Conservation (phyloP, 2,797 vertebrate species). For the Bradypodion ventrale region DNA sequence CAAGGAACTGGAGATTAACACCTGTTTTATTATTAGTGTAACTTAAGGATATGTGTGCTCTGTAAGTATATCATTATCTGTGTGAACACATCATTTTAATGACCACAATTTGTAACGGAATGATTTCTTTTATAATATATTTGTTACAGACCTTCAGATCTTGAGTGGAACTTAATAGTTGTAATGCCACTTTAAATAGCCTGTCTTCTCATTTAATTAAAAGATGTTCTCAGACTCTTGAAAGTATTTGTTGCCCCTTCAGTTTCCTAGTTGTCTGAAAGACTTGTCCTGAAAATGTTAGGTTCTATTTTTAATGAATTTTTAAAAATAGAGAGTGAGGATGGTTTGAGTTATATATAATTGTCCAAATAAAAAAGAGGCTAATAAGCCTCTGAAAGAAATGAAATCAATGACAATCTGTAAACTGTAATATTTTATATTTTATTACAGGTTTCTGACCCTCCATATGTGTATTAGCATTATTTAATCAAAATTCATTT, state of each 20-base stretch:
- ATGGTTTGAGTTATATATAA: slow-evolving; percentile 8
- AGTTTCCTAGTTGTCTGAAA: neutral
- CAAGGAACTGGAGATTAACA: neutral
- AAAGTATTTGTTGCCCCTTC: neutral
- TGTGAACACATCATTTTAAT: neutral
- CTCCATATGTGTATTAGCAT: neutral
- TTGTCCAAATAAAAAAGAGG: neutral
- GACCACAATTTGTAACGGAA: neutral
- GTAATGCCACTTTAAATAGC: neutral
- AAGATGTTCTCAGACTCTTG: neutral
- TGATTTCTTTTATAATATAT: neutral
- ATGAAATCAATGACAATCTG: neutral
- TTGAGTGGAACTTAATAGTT: neutral
- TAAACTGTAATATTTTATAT: too few relatives aligned
- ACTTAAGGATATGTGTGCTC: neutral
- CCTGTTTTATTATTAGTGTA: neutral
- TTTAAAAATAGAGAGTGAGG: neutral
- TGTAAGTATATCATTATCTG: neutral
- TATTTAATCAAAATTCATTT: too few relatives aligned
- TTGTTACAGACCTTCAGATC: neutral
- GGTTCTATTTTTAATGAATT: neutral
- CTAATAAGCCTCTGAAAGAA: neutral
- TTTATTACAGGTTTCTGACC: neutral
- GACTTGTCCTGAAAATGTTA: neutral
- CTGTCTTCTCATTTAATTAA: neutral